Evolutionary conservation across 1,140 invertebrate genomes (phyloP).

Genomic region (Euura saliciscinereae): DNA sequence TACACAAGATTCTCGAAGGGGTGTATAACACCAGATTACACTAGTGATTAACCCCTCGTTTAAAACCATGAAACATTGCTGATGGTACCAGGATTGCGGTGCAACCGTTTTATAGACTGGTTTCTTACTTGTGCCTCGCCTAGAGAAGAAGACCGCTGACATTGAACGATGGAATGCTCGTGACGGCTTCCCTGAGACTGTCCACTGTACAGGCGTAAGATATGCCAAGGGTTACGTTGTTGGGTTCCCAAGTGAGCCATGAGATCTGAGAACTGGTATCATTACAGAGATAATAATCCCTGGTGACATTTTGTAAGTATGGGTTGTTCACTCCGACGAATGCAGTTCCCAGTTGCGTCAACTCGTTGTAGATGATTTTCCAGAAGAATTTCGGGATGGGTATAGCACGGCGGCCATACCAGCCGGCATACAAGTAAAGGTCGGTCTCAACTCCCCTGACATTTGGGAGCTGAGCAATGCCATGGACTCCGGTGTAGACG

Average conservation of each 20-base stretch:
- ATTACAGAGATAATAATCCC: constrained; percentile 61
- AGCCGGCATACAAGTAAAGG: constrained; percentile 58
- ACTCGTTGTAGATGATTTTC: constrained; percentile 67
- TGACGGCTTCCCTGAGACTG: constrained; percentile 64
- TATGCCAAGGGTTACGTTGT: constrained; percentile 64
- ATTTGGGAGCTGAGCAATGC: constrained; percentile 59
- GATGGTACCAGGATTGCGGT: no score
- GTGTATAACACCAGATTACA: no score
- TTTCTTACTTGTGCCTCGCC: no score
- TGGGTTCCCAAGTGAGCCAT: constrained; percentile 62
- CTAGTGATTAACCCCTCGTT: no score
- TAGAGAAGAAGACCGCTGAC: constrained; percentile 43
- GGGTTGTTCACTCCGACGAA: constrained; percentile 72
- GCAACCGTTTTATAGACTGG: no score
- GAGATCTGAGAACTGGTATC: constrained; percentile 61
- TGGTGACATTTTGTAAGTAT: no score
- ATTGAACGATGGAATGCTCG: constrained; percentile 56
- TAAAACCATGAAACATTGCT: no score
- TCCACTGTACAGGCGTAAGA: constrained; percentile 70
- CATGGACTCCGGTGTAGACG: constrained; percentile 66
- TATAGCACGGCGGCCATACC: constrained; percentile 49
- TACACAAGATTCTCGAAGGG: no score
- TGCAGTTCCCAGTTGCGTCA: constrained; percentile 59
- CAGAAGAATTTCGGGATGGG: constrained; percentile 66
- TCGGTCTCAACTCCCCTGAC: constrained; percentile 46